These are phyloP conservation scores for Nineta flava DNA, from an alignment of 2,888 invertebrate species.

Conservation along the genomic window DNA sequence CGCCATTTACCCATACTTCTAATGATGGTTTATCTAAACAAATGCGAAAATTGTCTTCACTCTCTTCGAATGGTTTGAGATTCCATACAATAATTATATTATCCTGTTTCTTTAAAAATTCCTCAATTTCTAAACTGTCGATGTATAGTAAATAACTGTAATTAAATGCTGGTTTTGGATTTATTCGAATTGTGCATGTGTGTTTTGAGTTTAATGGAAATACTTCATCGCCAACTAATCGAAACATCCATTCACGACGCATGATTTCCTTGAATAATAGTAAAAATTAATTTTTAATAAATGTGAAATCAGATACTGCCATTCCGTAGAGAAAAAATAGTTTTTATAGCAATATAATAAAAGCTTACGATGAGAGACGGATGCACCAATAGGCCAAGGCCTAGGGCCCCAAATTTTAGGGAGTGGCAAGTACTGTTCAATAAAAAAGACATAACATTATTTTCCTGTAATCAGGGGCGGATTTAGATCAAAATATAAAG, in stretches of 20 bases:
- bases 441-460: no score
- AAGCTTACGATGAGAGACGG: no score
- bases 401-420: no score
- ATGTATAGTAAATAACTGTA: conserved; percentile 71
- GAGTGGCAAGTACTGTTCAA: no score
- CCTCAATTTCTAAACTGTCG: conserved; percentile 63
- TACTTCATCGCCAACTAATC: conserved; percentile 69
- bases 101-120: conserved; percentile 65
- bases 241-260: conserved; percentile 81
- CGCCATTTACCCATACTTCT: conserved; percentile 62
- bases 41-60: conserved; percentile 38
- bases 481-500: no score
- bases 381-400: no score
- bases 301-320: no score
- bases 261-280: conserved; percentile 43
- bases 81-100: conserved; percentile 64
- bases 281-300: not conserved
- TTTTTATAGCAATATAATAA: no score
- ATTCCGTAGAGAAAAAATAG: no score
- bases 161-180: conserved; percentile 52
- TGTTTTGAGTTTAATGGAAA: conserved; percentile 43
- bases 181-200: conserved; percentile 31
- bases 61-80: conserved; percentile 18
- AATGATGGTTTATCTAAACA: conserved; percentile 63
- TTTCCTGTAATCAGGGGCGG: no score